A percentile compares a stretch with the other conserved stretches of the same genome.
Conservation (phyloP, 1,140 invertebrate genomes). For the Battus philenor region DNA sequence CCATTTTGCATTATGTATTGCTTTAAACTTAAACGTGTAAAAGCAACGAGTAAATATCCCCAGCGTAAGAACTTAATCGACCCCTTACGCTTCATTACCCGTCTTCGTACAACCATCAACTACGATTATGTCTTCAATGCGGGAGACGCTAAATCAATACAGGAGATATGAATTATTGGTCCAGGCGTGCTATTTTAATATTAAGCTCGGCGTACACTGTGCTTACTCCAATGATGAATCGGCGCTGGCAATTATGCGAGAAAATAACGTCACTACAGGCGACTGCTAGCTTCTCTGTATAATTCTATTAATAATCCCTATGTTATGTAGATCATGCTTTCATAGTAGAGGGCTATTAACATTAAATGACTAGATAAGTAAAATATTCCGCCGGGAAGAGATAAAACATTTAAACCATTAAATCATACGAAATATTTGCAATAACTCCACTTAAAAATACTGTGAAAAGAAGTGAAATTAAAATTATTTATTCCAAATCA, state of each 20-base stretch:
- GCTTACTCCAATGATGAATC: slow-evolving; percentile 15
- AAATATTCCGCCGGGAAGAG: background rate
- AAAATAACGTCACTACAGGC: slow-evolving; percentile 10
- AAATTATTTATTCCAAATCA: no score
- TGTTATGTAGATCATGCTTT: slow-evolving; percentile 6
- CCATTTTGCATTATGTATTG: no score
- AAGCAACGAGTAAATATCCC: no score
- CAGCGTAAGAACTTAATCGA: slow-evolving; percentile 3
- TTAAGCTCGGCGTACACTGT: slow-evolving; percentile 7
- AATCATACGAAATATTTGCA: no score
- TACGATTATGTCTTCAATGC: slow-evolving; percentile 15
- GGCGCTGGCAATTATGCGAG: slow-evolving; percentile 11
- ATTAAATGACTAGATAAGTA: slow-evolving; percentile 2
- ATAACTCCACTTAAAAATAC: no score
- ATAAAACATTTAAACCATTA: background rate
- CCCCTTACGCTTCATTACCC: slow-evolving; percentile 12
- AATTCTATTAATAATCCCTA: slow-evolving; percentile 12
- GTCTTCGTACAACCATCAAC: slow-evolving; percentile 6
- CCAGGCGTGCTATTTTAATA: slow-evolving; percentile 14
- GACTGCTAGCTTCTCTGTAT: background rate
- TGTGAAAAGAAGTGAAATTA: no score
- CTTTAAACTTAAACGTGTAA: no score
- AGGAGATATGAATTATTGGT: slow-evolving; percentile 15
- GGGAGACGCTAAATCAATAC: slow-evolving; percentile 15
- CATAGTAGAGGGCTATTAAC: slow-evolving; percentile 8